phyloP scores from a whole-genome alignment of 2,888 invertebrate species.

The Vandiemenella viatica region DNA sequence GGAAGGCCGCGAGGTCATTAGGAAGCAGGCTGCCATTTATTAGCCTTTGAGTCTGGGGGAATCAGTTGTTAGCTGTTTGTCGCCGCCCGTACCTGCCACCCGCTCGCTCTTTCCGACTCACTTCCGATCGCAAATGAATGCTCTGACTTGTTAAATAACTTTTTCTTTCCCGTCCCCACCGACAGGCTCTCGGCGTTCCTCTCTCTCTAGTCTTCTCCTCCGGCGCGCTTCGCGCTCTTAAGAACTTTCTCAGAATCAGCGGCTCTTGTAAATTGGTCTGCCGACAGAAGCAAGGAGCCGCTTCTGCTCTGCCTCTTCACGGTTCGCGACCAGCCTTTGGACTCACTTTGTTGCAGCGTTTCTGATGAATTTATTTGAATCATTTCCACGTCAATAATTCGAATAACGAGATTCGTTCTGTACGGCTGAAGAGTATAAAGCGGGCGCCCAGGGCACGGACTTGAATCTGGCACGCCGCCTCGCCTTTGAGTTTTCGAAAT shows the following conservation, averaged over 20 bases:
- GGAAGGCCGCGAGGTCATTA: too few relatives aligned
- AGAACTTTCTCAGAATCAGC: not conserved
- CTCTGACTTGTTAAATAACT: constrained; percentile 1
- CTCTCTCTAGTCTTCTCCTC: not conserved
- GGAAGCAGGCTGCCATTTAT: too few relatives aligned
- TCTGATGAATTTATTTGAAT: constrained; percentile 15
- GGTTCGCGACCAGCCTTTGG: too few relatives aligned
- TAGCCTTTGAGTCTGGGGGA: not conserved
- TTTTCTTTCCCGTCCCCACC: not conserved
- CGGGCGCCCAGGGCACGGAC: not conserved
- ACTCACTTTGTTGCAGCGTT: constrained; percentile 10
- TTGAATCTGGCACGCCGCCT: not conserved
- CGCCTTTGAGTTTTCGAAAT: constrained; percentile 10
- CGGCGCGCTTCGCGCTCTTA: not conserved
- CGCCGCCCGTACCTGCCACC: not conserved
- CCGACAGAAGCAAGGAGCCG: not conserved
- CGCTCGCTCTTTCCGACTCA: not conserved
- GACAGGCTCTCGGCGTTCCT: not conserved
- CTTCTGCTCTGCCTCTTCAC: not conserved
- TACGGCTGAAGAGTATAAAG: not conserved
- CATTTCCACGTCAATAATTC: constrained; percentile 13
- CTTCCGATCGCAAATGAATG: not conserved
- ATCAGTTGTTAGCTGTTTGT: not conserved
- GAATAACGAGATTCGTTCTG: constrained; percentile 13
- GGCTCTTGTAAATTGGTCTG: not conserved